Evolutionary conservation across 2,113 vertebrate genomes (phyloP).

Genomic region (Eira barbara): DNA sequence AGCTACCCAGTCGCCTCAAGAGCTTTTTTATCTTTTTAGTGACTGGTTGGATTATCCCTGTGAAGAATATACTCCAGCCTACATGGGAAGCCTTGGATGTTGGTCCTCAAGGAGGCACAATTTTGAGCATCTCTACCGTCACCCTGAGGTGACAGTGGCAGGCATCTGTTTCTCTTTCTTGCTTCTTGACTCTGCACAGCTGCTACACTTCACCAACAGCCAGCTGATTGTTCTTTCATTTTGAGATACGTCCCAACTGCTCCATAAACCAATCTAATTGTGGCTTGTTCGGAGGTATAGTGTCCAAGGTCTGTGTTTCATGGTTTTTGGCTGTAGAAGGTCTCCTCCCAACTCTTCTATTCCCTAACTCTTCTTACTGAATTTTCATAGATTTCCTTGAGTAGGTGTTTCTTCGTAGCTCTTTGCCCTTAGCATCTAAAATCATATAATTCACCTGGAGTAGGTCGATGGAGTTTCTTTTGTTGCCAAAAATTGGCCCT

Average conservation of each 20-base stretch:
- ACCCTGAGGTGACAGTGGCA: not conserved
- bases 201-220: not conserved
- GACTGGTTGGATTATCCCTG: not conserved
- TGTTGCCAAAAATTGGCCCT: not conserved
- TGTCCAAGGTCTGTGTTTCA: not conserved
- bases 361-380: not conserved
- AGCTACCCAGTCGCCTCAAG: no score
- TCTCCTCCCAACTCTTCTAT: not conserved
- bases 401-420: not conserved
- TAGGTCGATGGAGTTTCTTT: not conserved
- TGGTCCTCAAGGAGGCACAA: not conserved
- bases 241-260: not conserved
- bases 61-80: not conserved
- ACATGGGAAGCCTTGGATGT: not conserved
- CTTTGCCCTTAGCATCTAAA: not conserved
- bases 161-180: not conserved
- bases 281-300: not conserved
- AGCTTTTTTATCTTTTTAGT: not conserved
- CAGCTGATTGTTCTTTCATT: not conserved
- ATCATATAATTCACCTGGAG: not conserved
- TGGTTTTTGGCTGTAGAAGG: not conserved
- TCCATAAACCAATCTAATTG: not conserved
- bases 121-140: not conserved
- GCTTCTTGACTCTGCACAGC: not conserved
- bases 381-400: not conserved